These are phyloP conservation scores for Cyprinodon tularosa DNA, from an alignment of 2,113 vertebrate genomes.

Conservation along the genomic window DNA sequence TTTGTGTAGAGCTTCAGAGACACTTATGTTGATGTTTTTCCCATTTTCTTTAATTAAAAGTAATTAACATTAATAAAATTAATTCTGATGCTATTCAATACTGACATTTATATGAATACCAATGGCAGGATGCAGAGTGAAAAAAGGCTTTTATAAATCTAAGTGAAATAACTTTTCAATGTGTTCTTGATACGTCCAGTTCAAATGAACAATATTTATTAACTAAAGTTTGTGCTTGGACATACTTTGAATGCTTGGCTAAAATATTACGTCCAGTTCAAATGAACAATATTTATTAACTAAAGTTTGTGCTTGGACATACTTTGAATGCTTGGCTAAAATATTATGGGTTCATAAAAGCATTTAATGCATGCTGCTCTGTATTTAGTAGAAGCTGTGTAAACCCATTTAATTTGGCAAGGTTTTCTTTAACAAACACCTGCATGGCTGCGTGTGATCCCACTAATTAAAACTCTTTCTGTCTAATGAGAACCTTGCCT, in stretches of 20 bases:
- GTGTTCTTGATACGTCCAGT: neutral
- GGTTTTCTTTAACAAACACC: conserved; percentile 69
- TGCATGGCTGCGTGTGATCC: conserved; percentile 64
- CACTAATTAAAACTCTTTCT: conserved; percentile 76
- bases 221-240: neutral
- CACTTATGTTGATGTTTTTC: neutral
- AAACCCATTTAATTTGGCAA: conserved; percentile 63
- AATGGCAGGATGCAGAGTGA: neutral
- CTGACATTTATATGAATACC: neutral
- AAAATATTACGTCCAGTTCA: conserved; percentile 21
- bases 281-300: conserved; percentile 22
- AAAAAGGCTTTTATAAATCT: neutral
- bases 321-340: conserved; percentile 30
- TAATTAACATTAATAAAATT: neutral
- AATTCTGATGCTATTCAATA: conserved; percentile 9
- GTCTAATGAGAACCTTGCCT: conserved; percentile 76
- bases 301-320: conserved; percentile 5
- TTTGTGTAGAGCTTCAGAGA: conserved; percentile 5
- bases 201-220: conserved; percentile 20
- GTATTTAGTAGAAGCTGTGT: conserved; percentile 43
- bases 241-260: conserved; percentile 27
- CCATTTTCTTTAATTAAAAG: conserved; percentile 3
- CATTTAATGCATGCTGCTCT: conserved; percentile 33
- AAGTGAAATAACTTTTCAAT: neutral
- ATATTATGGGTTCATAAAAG: conserved; percentile 48